Evolutionary conservation across 2,797 vertebrate species (phyloP).

Genomic region (Chromis chromis): DNA sequence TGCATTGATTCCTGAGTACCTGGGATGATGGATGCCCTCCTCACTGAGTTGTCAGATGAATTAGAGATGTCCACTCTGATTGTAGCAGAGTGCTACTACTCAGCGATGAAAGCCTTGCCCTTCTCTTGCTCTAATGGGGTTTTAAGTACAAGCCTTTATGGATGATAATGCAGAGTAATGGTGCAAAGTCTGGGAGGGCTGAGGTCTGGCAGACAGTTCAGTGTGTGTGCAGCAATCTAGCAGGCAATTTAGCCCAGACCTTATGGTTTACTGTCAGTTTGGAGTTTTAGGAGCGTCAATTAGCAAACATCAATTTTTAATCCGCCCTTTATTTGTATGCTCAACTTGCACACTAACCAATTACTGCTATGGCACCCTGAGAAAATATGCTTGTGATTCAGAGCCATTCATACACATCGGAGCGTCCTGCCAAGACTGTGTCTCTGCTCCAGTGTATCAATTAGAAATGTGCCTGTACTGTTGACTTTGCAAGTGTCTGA

Average conservation of each 20-base stretch:
- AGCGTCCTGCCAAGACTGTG: conserved; percentile 35
- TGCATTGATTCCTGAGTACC: conserved; percentile 70
- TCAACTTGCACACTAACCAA: conserved; percentile 62
- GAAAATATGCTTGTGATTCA: conserved; percentile 54
- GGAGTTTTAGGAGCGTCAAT: conserved; percentile 69
- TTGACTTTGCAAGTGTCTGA: conserved; percentile 46
- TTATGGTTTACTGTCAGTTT: conserved; percentile 66
- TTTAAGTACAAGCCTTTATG: conserved; percentile 81
- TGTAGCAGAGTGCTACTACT: conserved; percentile 78
- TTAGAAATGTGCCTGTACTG: conserved; percentile 30
- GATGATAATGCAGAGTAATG: conserved; percentile 81
- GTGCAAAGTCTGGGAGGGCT: conserved; percentile 71
- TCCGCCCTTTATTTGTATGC: conserved; percentile 53
- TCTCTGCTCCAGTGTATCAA: conserved; percentile 29
- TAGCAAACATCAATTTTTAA: conserved; percentile 80
- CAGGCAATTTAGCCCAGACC: conserved; percentile 58
- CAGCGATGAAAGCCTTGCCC: conserved; percentile 75
- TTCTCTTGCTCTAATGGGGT: conserved; percentile 78
- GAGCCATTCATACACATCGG: conserved; percentile 32
- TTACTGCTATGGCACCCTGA: conserved; percentile 58
- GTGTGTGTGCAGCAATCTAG: conserved; percentile 63
- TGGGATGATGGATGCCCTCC: conserved; percentile 68
- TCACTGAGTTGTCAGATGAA: conserved; percentile 64
- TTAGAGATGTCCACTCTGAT: conserved; percentile 76
- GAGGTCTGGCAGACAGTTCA: conserved; percentile 60